Evolutionary conservation across 2,113 vertebrate species (phyloP).

Genomic region (Ovibos moschatus): DNA sequence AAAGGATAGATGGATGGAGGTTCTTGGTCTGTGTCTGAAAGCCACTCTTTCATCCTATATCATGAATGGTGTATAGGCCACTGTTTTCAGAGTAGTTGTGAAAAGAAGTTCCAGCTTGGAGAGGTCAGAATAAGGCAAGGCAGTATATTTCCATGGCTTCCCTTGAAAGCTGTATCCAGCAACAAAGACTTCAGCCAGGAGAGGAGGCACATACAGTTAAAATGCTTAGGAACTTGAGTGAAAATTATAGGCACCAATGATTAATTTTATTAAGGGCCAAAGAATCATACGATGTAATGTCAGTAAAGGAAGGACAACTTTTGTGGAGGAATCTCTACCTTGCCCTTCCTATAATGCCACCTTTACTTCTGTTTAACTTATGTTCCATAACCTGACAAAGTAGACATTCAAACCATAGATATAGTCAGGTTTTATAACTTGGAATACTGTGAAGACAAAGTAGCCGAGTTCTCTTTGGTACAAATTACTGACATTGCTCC

Average conservation of each 20-base stretch:
- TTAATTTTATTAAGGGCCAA: not conserved
- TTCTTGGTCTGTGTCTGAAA: not conserved
- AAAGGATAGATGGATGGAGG: not conserved
- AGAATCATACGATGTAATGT: not conserved
- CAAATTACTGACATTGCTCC: not conserved
- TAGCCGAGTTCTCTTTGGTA: not conserved
- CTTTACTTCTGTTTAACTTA: not conserved
- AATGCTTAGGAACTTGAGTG: not conserved
- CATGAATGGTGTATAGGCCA: not conserved
- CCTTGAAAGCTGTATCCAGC: not conserved
- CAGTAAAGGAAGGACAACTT: not conserved
- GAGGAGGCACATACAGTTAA: not conserved
- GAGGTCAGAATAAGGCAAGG: not conserved
- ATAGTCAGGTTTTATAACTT: not conserved
- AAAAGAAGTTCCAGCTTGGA: not conserved
- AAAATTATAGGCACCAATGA: not conserved
- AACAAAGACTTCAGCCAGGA: not conserved
- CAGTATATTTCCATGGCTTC: not conserved
- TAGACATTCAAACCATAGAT: not conserved
- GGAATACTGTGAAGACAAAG: not conserved
- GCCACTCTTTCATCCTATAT: not conserved
- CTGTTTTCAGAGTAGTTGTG: not conserved
- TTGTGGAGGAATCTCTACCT: not conserved
- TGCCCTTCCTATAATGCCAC: not conserved
- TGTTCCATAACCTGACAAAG: not conserved